Percentiles rank a stretch among this genome's conserved stretches.
phyloP scores from a whole-genome alignment of 2,888 invertebrate genomes.

The Tetramorium bicarinatum region DNA sequence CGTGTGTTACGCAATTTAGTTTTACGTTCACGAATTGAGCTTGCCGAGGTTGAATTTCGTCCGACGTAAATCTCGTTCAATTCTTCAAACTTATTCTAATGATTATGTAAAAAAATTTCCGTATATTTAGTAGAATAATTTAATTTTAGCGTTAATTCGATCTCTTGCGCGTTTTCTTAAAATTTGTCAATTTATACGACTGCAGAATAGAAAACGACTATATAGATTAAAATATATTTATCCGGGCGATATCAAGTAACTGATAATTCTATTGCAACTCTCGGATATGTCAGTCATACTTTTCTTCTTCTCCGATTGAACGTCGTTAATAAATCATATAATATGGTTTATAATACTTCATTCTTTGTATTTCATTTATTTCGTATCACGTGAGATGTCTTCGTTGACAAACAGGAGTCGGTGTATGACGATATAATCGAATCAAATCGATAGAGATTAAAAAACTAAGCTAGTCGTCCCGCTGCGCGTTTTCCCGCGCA shows the following conservation, averaged over 20 bases:
- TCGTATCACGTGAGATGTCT: not conserved
- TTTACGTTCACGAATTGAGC: too few species aligned
- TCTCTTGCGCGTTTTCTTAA: not conserved
- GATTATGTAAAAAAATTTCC: not conserved
- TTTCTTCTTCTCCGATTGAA: too few species aligned
- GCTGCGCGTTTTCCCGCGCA: not conserved
- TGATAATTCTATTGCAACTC: not conserved
- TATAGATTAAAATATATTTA: not conserved
- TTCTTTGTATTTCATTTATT: not conserved
- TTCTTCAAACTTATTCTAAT: not conserved
- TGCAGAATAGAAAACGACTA: not conserved
- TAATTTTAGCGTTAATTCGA: not conserved
- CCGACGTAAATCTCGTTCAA: not conserved
- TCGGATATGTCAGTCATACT: not conserved
- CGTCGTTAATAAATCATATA: slow-evolving; percentile 2
- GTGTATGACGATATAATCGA: not conserved
- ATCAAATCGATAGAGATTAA: slow-evolving; percentile 33
- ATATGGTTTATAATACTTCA: not conserved
- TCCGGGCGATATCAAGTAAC: not conserved
- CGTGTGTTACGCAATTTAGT: not conserved
- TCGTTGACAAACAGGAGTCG: not conserved
- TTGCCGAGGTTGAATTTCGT: not conserved
- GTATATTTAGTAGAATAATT: not conserved
- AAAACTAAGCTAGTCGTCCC: slow-evolving; percentile 12
- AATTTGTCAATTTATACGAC: not conserved